Evolutionary conservation across 2,888 invertebrate genomes (phyloP), one percentile per base, ranked within the genome.

Genomic region (Scrobipalpa costella): DNA sequence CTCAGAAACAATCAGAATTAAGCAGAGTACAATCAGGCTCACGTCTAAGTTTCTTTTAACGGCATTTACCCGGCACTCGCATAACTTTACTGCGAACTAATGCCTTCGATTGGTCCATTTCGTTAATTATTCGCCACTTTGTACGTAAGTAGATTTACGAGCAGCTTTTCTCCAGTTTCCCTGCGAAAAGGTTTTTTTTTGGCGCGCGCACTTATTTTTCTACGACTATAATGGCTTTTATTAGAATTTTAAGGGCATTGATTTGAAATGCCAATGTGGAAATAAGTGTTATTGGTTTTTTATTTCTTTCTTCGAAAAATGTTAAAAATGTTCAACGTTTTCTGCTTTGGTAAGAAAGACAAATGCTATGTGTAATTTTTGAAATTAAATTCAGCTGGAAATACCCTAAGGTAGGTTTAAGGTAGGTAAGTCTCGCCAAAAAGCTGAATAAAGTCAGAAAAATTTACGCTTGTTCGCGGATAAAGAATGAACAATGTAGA

Each of bases 71-170:
- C 75, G 75, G 80, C 84, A 76, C 76, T 83, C 83, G 88, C 86
- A 87, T 89, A 90, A 88, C 84, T 90, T 86, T 85, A 79, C 80
- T 81, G 73, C 79, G 77, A 88, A 88, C 88, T 88, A 90, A 90
- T 89, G 87, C 88, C 83, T 85, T 83, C 89, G 88, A 90, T 90
- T 85, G 89, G 90, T 83, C 90, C 90, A 90, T 91, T 91, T 83
- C 88, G 86, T 88, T 91, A 90, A 91, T 91, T 91, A 90, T 91
- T 90, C 90, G 88, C 87, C 89, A 90, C 89, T 90, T 90, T 85
- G 85, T 88, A 86, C 86, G 86, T 89, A 88, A 91, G 90, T 88
- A 87, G 89, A 91, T 90, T 91, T 90, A 91, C 87, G 85, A 80
- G 77, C 76, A 73, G 84, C 80, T 85, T 84, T 84, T 71, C 80